Evolutionary conservation across 1,140 invertebrate genomes (phyloP).

Genomic region (Pogonognathellus flavescens): DNA sequence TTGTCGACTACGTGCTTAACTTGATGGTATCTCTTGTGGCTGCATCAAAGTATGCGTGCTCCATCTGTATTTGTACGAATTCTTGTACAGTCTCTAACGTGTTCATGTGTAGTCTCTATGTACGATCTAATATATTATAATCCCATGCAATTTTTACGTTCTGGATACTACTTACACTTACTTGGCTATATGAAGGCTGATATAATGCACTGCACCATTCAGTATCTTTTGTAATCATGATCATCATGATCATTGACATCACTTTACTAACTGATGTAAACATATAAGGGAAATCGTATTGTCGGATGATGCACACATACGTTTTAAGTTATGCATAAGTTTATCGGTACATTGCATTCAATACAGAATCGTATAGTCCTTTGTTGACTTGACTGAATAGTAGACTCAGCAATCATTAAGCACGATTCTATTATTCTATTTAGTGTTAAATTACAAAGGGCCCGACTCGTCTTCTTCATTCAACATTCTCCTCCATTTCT

Average conservation of each 20-base stretch:
- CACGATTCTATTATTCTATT: slow-evolving; percentile 38
- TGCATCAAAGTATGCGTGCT: slow-evolving; percentile 17
- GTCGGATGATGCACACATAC: too few species aligned
- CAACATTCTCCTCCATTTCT: slow-evolving; percentile 7
- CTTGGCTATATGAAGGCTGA: background rate
- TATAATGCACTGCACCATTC: too few species aligned
- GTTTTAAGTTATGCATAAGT: background rate
- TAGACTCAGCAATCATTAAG: background rate
- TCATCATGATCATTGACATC: slow-evolving; percentile 48
- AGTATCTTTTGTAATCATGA: slow-evolving; percentile 33
- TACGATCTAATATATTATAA: background rate
- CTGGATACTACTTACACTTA: background rate
- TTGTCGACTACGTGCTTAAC: slow-evolving; percentile 38
- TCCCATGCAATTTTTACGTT: background rate
- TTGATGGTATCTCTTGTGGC: slow-evolving; percentile 32
- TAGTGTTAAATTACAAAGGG: slow-evolving; percentile 43
- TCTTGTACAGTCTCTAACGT: background rate
- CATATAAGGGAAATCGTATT: background rate
- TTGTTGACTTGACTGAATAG: slow-evolving; percentile 3
- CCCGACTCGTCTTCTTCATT: background rate
- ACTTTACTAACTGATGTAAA: slow-evolving; percentile 25
- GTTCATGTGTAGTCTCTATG: background rate
- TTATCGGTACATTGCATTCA: slow-evolving; percentile 5
- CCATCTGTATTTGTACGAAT: background rate
- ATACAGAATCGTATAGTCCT: background rate